Evolutionary conservation across 2,113 vertebrate species (phyloP).

Genomic region (Phasianus colchicus): DNA sequence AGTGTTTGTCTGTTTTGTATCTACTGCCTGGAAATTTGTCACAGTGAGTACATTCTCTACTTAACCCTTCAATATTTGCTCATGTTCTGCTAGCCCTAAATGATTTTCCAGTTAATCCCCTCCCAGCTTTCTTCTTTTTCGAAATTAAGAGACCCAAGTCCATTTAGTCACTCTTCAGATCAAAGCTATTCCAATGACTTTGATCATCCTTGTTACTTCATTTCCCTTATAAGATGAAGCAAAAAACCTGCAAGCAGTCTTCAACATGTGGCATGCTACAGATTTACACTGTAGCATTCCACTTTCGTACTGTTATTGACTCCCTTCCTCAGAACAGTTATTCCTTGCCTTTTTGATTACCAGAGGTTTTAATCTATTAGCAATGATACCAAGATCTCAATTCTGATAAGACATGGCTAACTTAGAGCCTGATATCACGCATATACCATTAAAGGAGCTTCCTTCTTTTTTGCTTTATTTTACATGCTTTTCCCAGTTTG

Average conservation of each 20-base stretch:
- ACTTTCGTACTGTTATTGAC: background rate
- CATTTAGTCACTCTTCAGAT: background rate
- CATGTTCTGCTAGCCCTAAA: background rate
- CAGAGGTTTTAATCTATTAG: background rate
- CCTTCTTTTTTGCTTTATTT: background rate
- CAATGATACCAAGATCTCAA: background rate
- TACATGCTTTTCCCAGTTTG: background rate
- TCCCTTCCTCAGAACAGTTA: background rate
- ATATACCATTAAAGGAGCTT: background rate
- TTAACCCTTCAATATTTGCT: background rate
- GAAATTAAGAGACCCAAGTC: background rate
- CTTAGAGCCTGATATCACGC: background rate
- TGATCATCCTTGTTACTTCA: background rate
- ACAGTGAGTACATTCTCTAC: background rate
- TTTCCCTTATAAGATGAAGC: background rate
- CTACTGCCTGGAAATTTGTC: background rate
- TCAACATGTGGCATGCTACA: background rate
- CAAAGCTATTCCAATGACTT: background rate
- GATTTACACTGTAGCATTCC: rapidly evolving
- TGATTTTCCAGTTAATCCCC: background rate
- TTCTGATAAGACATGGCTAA: background rate
- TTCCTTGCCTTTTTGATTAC: background rate
- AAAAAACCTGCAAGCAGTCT: background rate
- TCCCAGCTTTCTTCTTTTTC: background rate
- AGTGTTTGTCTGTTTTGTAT: background rate